Base-by-base conservation (phyloP, 2,797 vertebrate genomes). In the Esox lucius region DNA sequence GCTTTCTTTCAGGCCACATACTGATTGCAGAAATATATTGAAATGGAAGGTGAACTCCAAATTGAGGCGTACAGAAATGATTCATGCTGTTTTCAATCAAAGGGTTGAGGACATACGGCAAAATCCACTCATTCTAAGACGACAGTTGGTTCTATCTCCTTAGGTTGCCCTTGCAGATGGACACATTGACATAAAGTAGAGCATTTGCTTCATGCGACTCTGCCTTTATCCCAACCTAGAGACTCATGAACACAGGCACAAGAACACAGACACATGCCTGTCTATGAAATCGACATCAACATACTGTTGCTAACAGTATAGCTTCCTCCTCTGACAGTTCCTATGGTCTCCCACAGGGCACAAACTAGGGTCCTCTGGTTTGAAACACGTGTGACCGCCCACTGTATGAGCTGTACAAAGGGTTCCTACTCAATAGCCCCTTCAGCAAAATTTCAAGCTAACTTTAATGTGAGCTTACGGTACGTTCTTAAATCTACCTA, bases 21-120 rank as follows among this genome's bases (percentile, higher is more conserved):
- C 56, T 61, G 13, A 65, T 26, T 26, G 12, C 16, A 24, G 5
- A 65, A 28, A 16, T 26, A 65, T 31, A 17, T 31, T 16, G 28
- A 65, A 65, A 65, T 31, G 0, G 17, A 65, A 65, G 8, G 13
- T 31, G 28, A 46, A 46, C 42, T 46, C 4, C 62, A 28, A 46
- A 13, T 65, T 31, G 16, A 65, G 56, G 56, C 28, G 19, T 65
- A 31, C 17, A 16, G 64, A 31, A 35, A 31, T 16, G 0, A 33
- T 65, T 17, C 31, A 65, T 17, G 64, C 64, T 16, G 56, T 73
- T 31, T 73, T 39, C 48, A 59, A 68, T 72, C 11, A 69, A 22
- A 53, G 48, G 53, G 72, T 69, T 17, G 59, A 39, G 68, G 65
- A 65, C 46, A 76, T 73, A 65, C 33, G 46, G 66, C 48, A 72